These are phyloP conservation scores for Aspiorhynchus laticeps DNA, from an alignment of 2,113 vertebrate species.

Conservation along the genomic window DNA sequence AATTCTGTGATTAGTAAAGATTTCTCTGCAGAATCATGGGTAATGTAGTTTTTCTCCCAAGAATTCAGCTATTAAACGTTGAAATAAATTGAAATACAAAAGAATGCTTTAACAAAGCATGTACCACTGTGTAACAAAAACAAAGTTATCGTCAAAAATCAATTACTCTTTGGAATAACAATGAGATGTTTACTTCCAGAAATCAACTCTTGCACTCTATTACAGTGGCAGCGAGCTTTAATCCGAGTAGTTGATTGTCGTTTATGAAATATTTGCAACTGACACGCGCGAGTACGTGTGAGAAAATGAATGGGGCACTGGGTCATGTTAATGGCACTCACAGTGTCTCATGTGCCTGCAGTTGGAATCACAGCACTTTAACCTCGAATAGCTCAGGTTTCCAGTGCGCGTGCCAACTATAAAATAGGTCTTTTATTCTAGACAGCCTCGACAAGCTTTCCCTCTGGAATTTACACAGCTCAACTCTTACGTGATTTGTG, in stretches of 20 bases:
- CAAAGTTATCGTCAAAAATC: background rate
- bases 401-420: conserved; percentile 12
- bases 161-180: background rate
- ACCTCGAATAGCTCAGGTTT: conserved; percentile 28
- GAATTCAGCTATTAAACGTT: background rate
- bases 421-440: conserved; percentile 13
- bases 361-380: conserved; percentile 10
- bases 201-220: background rate
- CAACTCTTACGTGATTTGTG: conserved; percentile 19
- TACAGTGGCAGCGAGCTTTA: background rate
- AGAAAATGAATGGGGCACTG: background rate
- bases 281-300: too few species aligned
- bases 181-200: background rate
- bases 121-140: background rate
- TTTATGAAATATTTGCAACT: background rate
- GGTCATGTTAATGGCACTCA: conserved; percentile 22
- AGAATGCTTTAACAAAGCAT: background rate
- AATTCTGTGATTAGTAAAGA: background rate
- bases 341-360: background rate
- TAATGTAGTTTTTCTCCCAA: background rate
- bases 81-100: too few species aligned
- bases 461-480: conserved; percentile 20
- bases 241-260: background rate
- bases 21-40: background rate
- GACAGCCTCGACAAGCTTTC: background rate